Evolutionary conservation across 2,888 invertebrate genomes (phyloP), one percentile per base, ranked within the genome.

Genomic region (Perdita meconis): DNA sequence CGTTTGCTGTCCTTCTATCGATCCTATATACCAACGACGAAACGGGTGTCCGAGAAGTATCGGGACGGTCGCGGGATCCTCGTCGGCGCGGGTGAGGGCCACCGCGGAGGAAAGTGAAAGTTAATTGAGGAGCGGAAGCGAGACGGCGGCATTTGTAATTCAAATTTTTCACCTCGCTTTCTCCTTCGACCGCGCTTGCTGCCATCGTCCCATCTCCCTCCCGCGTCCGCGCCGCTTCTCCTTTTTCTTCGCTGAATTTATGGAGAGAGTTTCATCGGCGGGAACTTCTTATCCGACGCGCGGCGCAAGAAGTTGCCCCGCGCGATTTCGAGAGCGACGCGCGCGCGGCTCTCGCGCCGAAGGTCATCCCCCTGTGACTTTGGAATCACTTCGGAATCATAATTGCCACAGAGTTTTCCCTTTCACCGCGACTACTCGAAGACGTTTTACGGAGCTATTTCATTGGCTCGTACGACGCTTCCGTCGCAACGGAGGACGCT

Each of bases 1-100:
- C 90, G 89, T 90, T 90, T 88, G 87, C 89, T 91, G 92, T 91
- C 91, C 91, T 90, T 92, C 91, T 92, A 92, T 92, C 90, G 92
- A 92, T 92, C 91, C 90, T 88, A 89, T 88, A 88, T 87, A 89
- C 87, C 85, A 75, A 16, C 81, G 86, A 87, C 87, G 87, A 87
- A 90, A 91, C 91, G 91, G 91, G 85, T 85, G 85, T 82, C 67
- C 82, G 22, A 53, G 76, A 84, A 84, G 80, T 79, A 73, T 77
- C 65, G 79, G 38, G 55, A 19, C 24, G 38, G 13, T 60, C 55
- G 2, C 44, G 16, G 12, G n/a, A n/a, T n/a, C 42, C 40, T 6
- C 12, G 13, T 1, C n/a, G 12, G 34, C 6, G 53, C 0, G 19
- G 30, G 3, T n/a, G 36, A 34, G 36, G 24, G 10, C 24, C 50